Conservation (phyloP, 2,888 invertebrate species). For the Acleris literana region DNA sequence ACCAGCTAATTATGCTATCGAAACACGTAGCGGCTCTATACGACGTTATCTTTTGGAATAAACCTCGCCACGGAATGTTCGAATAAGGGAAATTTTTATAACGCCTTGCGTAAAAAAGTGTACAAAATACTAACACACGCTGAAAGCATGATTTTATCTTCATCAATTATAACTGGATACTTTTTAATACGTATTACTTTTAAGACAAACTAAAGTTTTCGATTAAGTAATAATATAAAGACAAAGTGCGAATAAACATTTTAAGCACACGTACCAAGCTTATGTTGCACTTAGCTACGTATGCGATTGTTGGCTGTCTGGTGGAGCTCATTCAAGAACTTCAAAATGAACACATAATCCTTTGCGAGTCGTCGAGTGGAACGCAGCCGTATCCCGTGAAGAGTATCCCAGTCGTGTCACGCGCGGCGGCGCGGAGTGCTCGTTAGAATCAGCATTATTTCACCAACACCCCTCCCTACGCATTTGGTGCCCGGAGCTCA, state of each 20-base stretch:
- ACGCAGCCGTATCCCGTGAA: constrained; percentile 28
- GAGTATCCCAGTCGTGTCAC: constrained; percentile 39
- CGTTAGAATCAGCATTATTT: constrained; percentile 43
- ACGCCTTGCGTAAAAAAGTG: too few relatives aligned
- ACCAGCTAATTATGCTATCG: background rate
- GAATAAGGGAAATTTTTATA: too few relatives aligned
- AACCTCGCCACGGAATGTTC: too few relatives aligned
- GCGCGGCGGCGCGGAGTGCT: constrained; percentile 40
- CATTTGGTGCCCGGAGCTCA: background rate
- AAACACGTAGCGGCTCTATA: background rate
- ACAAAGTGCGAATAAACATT: too few relatives aligned
- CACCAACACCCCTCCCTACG: constrained; percentile 38
- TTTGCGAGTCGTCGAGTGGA: constrained; percentile 31
- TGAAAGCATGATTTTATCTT: too few relatives aligned
- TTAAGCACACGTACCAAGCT: too few relatives aligned
- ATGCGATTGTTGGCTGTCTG: background rate
- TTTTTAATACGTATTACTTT: too few relatives aligned
- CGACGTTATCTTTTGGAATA: too few relatives aligned
- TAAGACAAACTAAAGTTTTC: too few relatives aligned
- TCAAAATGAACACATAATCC: constrained; percentile 22
- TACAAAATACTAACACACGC: too few relatives aligned
- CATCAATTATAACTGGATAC: too few relatives aligned
- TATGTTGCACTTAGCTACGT: background rate
- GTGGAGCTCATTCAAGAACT: constrained; percentile 14
- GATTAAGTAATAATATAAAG: too few relatives aligned